Evolutionary conservation across 1,140 invertebrate genomes (phyloP).

Genomic region (Galleria mellonella): DNA sequence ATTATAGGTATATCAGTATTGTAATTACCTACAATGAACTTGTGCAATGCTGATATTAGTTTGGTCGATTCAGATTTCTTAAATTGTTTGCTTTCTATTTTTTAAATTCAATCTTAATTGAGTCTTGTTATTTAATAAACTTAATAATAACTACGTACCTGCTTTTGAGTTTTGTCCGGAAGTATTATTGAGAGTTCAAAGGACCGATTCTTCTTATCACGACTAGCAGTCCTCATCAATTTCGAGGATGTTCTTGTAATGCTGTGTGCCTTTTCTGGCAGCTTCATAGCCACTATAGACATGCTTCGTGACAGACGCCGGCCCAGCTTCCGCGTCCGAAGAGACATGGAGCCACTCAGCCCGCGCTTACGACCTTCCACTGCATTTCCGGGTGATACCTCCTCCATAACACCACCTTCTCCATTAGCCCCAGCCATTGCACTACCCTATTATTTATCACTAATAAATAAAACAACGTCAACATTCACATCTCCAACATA

Average conservation of each 20-base stretch:
- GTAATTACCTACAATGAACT: too few relatives aligned
- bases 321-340: slow-evolving; percentile 68
- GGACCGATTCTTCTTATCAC: slow-evolving; percentile 57
- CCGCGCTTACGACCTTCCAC: slow-evolving; percentile 48
- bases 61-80: too few relatives aligned
- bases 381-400: slow-evolving; percentile 18
- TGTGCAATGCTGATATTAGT: too few relatives aligned
- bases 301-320: slow-evolving; percentile 72
- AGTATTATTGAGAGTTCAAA: slow-evolving; percentile 74
- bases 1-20: too few relatives aligned
- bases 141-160: too few relatives aligned
- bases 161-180: slow-evolving; percentile 75
- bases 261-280: slow-evolving; percentile 68
- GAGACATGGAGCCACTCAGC: slow-evolving; percentile 61
- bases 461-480: slow-evolving; percentile 29
- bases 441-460: slow-evolving; percentile 31
- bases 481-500: slow-evolving; percentile 54
- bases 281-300: slow-evolving; percentile 72
- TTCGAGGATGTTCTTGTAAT: slow-evolving; percentile 59
- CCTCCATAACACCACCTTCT: slow-evolving; percentile 39
- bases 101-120: too few relatives aligned
- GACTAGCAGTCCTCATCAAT: slow-evolving; percentile 41
- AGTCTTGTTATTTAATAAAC: too few relatives aligned
- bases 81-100: too few relatives aligned
- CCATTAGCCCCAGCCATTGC: slow-evolving; percentile 62